These are phyloP conservation scores for Squalus acanthias DNA, from an alignment of 2,797 vertebrate species.

Conservation along the genomic window DNA sequence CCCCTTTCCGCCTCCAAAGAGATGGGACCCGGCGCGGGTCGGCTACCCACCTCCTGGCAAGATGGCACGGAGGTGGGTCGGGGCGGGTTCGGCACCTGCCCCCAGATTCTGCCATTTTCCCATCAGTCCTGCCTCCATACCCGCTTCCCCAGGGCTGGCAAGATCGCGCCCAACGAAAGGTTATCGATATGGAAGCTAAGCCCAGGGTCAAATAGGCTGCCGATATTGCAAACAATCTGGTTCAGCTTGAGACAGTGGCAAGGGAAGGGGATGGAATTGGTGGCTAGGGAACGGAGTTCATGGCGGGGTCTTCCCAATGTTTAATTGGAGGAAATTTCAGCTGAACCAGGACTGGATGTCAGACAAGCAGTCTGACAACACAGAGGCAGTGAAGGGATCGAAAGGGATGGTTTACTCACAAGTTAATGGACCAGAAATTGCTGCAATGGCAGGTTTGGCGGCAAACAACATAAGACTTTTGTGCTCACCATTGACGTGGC, in stretches of 20 bases:
- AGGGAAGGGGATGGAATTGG: not conserved
- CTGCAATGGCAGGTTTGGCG: not conserved
- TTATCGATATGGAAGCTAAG: too few relatives aligned
- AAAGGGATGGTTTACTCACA: not conserved
- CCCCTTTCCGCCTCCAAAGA: too few relatives aligned
- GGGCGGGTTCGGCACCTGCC: too few relatives aligned
- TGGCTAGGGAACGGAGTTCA: not conserved
- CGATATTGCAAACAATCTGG: not conserved
- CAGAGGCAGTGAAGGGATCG: too few relatives aligned
- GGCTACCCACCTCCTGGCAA: too few relatives aligned
- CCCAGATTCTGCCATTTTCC: too few relatives aligned
- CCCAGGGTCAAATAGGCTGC: too few relatives aligned
- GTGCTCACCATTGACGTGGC: not conserved
- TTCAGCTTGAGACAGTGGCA: not conserved
- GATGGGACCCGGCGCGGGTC: too few relatives aligned
- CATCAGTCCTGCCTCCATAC: too few relatives aligned
- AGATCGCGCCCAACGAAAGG: too few relatives aligned
- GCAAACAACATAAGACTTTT: not conserved
- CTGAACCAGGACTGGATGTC: not conserved
- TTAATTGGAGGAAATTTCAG: not conserved
- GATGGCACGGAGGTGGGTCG: too few relatives aligned
- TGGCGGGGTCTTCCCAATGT: not conserved
- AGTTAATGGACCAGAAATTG: not conserved
- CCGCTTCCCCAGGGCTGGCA: too few relatives aligned
- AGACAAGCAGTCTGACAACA: not conserved